Conservation (phyloP, 2,888 invertebrate genomes). For the Caradrina clavipalpis region DNA sequence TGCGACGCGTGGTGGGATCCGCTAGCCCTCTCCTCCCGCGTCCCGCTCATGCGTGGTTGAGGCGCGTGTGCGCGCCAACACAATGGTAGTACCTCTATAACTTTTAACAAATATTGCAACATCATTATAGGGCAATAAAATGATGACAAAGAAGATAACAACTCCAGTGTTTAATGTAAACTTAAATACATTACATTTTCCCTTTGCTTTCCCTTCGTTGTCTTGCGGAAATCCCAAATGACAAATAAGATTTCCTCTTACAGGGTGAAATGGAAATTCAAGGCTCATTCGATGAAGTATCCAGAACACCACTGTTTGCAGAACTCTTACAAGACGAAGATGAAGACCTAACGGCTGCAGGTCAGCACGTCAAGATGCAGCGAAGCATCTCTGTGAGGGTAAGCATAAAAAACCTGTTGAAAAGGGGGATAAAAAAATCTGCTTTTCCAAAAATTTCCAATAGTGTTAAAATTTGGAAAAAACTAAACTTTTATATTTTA, state of each 20-base stretch:
- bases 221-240: no score
- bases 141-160: constrained; percentile 26
- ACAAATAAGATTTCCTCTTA: not conserved
- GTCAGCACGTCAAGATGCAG: constrained; percentile 62
- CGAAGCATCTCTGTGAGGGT: constrained; percentile 74
- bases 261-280: constrained; percentile 92
- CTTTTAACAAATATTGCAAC: constrained; percentile 8
- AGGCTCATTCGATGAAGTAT: constrained; percentile 90
- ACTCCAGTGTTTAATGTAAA: constrained; percentile 1
- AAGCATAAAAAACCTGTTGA: constrained; percentile 1
- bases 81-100: not conserved
- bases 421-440: no score
- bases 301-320: constrained; percentile 85
- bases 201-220: not conserved
- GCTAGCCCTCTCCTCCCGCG: no score
- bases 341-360: constrained; percentile 62
- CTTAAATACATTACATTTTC: not conserved
- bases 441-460: no score
- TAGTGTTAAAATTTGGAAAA: no score
- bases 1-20: no score
- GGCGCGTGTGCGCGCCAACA: not conserved
- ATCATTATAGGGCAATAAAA: constrained; percentile 2
- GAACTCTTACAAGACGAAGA: constrained; percentile 86
- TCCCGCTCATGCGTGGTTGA: no score
- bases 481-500: no score